Conservation (phyloP, 2,888 invertebrate species). For the Volucella bombylans region DNA sequence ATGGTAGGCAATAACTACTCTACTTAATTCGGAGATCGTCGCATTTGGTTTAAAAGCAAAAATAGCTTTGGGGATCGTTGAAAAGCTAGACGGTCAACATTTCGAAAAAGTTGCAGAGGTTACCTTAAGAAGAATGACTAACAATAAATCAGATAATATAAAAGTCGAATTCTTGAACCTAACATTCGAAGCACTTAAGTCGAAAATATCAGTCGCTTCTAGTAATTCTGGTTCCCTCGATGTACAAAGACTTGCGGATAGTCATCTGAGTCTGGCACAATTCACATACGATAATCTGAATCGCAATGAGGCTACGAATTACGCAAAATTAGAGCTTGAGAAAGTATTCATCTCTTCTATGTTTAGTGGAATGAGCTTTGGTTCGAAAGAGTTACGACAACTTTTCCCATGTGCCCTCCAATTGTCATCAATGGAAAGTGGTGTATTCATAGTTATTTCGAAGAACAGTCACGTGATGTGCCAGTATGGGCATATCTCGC, state of each 20-base stretch:
- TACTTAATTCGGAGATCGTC: slow-evolving; percentile 34
- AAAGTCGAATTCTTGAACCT: slow-evolving; percentile 33
- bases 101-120: slow-evolving; percentile 21
- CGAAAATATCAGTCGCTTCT: slow-evolving; percentile 3
- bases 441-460: slow-evolving; percentile 49
- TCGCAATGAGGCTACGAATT: slow-evolving; percentile 27
- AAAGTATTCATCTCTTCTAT: slow-evolving; percentile 81
- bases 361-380: slow-evolving; percentile 85
- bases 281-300: slow-evolving; percentile 79
- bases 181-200: slow-evolving; percentile 14
- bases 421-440: slow-evolving; percentile 72
- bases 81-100: slow-evolving; percentile 29
- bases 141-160: slow-evolving; percentile 26
- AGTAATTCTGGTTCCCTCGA: not conserved
- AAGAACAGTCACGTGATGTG: slow-evolving; percentile 78
- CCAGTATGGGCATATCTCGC: slow-evolving; percentile 88
- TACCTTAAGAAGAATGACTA: slow-evolving; percentile 9
- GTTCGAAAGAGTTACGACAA: slow-evolving; percentile 85
- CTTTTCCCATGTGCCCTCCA: slow-evolving; percentile 86
- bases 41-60: slow-evolving; percentile 56
- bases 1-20: slow-evolving; percentile 58
- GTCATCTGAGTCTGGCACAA: slow-evolving; percentile 81
- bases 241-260: slow-evolving; percentile 75
- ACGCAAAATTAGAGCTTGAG: slow-evolving; percentile 49
- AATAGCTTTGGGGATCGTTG: slow-evolving; percentile 57